Percentiles rank a stretch among this genome's conserved stretches.
These are phyloP conservation scores for Homarus americanus DNA, from an alignment of 1,140 invertebrate genomes.

Conservation along the genomic window DNA sequence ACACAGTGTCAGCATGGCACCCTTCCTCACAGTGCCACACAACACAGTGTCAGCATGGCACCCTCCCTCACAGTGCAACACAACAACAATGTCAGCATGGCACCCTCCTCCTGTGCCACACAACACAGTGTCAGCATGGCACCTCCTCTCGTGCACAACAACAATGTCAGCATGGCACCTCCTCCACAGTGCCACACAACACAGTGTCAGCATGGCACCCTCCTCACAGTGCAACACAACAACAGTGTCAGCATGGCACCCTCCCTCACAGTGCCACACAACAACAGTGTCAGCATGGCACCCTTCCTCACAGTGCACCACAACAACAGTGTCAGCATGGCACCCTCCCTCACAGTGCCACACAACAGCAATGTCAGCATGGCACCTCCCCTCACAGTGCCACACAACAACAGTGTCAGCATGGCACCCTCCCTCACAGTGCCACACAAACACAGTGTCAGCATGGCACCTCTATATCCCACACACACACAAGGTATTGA, in stretches of 20 bases:
- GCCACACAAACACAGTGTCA: not conserved
- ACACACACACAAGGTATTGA: conserved; percentile 3
- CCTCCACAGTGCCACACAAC: not conserved
- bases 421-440: not conserved
- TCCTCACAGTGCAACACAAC: not conserved
- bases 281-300: too few relatives aligned
- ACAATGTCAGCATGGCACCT: not conserved
- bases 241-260: not conserved
- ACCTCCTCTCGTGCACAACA: not conserved
- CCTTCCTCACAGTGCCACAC: not conserved
- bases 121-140: not conserved
- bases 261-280: not conserved
- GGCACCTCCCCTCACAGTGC: too few relatives aligned
- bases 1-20: not conserved
- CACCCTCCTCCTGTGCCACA: not conserved
- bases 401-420: not conserved
- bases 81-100: too few relatives aligned
- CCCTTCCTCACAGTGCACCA: too few relatives aligned
- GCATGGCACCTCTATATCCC: not conserved
- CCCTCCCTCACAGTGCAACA: not conserved
- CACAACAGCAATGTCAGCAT: too few relatives aligned
- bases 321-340: too few relatives aligned
- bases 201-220: not conserved
- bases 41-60: not conserved
- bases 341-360: too few relatives aligned